Evolutionary conservation across 2,888 invertebrate species (phyloP).

Genomic region (Philhelius pedissequus): DNA sequence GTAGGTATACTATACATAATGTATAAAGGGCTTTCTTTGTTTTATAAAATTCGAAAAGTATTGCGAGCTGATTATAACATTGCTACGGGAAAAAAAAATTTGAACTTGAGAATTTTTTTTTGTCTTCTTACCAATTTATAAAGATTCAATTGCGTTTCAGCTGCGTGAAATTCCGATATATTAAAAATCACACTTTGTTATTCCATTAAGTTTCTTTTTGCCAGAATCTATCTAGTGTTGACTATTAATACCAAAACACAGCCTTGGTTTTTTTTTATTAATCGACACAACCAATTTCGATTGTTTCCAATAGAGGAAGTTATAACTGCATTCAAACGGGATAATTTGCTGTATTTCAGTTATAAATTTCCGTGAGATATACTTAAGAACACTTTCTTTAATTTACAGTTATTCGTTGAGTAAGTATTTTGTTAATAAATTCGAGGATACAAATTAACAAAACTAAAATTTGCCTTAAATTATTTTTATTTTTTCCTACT

Average conservation of each 20-base stretch:
- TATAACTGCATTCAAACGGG: conserved; percentile 58
- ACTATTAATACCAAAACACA: conserved; percentile 5
- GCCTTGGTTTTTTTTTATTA: background rate
- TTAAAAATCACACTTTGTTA: conserved; percentile 37
- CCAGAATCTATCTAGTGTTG: conserved; percentile 16
- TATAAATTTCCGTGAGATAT: background rate
- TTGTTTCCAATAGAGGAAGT: background rate
- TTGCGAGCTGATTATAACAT: background rate
- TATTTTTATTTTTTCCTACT: conserved; percentile 34
- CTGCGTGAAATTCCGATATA: conserved; percentile 24
- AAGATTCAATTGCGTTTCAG: conserved; percentile 33
- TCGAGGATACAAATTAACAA: background rate
- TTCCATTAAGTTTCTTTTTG: conserved; percentile 46
- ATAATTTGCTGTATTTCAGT: conserved; percentile 37
- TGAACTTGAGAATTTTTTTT: background rate
- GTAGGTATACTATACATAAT: no score
- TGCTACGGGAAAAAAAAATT: background rate
- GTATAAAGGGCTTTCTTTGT: conserved; percentile 60
- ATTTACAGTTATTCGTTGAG: conserved; percentile 16
- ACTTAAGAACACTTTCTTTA: conserved; percentile 12
- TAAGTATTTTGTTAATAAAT: background rate
- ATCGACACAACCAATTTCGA: conserved; percentile 15
- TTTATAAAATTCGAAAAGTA: background rate
- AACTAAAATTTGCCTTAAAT: conserved; percentile 17
- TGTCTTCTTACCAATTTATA: conserved; percentile 48